Percentiles rank a stretch among this genome's conserved stretches.
phyloP scores from a whole-genome alignment of 2,888 invertebrate species.

The Clivina fossor region DNA sequence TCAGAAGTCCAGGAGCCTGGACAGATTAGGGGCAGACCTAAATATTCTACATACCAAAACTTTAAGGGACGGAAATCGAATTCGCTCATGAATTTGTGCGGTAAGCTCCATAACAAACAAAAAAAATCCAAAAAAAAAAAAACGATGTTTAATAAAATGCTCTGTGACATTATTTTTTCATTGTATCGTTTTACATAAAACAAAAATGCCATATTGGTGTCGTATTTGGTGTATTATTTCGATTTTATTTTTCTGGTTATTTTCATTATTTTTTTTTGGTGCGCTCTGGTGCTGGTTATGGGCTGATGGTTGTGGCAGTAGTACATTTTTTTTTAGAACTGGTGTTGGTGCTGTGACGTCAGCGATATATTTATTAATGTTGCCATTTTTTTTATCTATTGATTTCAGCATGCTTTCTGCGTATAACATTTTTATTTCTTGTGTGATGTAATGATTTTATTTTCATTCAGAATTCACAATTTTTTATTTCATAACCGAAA shows the following conservation, averaged over 20 bases:
- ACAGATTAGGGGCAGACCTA: slow-evolving; percentile 80
- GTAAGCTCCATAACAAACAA: slow-evolving; percentile 84
- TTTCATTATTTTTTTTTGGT: slow-evolving; percentile 2
- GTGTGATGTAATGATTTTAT: neutral
- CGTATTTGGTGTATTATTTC: neutral
- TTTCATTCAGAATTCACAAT: too few relatives aligned
- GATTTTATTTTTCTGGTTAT: neutral
- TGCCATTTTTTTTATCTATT: slow-evolving; percentile 11
- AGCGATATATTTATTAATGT: slow-evolving; percentile 32
- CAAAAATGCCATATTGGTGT: too few relatives aligned
- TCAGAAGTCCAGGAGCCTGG: slow-evolving; percentile 79
- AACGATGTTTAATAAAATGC: too few relatives aligned
- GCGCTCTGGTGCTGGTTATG: slow-evolving; percentile 40
- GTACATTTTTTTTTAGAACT: too few relatives aligned
- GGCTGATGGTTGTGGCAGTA: slow-evolving; percentile 21
- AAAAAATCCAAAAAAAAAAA: too few relatives aligned
- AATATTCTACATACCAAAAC: slow-evolving; percentile 84
- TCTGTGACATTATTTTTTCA: too few relatives aligned
- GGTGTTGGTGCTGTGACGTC: slow-evolving; percentile 47
- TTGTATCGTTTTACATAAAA: too few relatives aligned
- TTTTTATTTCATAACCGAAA: too few relatives aligned
- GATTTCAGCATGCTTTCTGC: neutral
- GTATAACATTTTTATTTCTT: neutral
- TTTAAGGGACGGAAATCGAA: slow-evolving; percentile 90
- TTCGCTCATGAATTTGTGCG: slow-evolving; percentile 94